Evolutionary conservation across 1,140 invertebrate genomes (phyloP), one percentile per base, ranked within the genome.

Genomic region (Helicoverpa zea): DNA sequence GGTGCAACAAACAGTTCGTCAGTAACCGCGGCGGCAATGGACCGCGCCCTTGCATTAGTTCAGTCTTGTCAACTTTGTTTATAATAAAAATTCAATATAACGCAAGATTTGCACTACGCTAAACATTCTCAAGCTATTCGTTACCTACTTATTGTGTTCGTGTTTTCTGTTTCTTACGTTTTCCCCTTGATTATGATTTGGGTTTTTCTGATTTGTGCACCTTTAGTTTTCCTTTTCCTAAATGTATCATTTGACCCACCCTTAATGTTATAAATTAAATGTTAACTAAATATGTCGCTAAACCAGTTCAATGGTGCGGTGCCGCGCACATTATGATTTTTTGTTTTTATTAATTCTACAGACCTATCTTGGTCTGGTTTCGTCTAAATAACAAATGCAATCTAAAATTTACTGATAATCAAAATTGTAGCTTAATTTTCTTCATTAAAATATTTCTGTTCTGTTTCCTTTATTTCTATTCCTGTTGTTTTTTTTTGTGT

Each of bases 81-180:
- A 88, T 92, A 92, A 91, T 94, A 93, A 91, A 92, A 92, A 86
- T 77, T 75, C 87, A 90, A 90, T 91, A 89, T 91, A 84, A 92
- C 88, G 88, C 90, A 90, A 92, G 87, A 85, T 84, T 79, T 93
- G 92, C 92, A 94, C 92, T 89, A 79, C 89, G 91, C 93, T 94
- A 83, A 89, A 90, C 87, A 85, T 88, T 90, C 84, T 89, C 87
- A 90, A 91, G 93, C 92, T 92, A 87, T 88, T 79, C 87, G 90
- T 92, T 87, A 87, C 87, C 88, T 89, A 77, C 87, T 88, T 89
- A 77, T 89, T 91, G 90, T 91, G 85, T 90, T 90, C 86, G 84
- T 91, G 84, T 81, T 86, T 86, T 80, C 68, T 79, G 84, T 88
- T 78, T 84, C 29, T 85, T 74, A 79, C 85, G 80, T 84, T 66